These are phyloP conservation scores for Tenualosa ilisha DNA, from an alignment of 2,797 vertebrate genomes.

Conservation along the genomic window DNA sequence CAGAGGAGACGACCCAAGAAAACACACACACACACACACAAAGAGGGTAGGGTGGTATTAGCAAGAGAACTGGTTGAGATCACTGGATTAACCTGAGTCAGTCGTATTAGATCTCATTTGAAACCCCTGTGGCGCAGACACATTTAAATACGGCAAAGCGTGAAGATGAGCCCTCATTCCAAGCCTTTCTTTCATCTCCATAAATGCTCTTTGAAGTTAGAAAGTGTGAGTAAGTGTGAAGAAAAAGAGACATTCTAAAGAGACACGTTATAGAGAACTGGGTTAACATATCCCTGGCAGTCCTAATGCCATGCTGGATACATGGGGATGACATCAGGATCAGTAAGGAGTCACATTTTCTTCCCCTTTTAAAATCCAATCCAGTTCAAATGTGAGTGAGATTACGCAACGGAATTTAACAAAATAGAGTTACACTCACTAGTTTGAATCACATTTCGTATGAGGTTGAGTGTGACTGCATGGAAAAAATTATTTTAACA, in stretches of 20 bases:
- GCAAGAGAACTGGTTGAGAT: constrained; percentile 50
- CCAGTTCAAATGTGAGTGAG: neutral
- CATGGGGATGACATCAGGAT: neutral
- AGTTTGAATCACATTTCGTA: no score
- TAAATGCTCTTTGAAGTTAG: constrained; percentile 10
- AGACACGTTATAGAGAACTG: neutral
- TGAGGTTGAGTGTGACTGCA: no score
- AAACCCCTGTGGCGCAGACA: constrained; percentile 21
- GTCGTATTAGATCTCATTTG: constrained; percentile 38
- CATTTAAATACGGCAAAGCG: constrained; percentile 31
- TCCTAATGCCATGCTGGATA: neutral
- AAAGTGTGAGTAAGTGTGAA: neutral
- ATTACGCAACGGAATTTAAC: neutral
- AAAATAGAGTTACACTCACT: neutral
- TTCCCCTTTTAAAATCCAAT: neutral
- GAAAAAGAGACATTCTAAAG: neutral
- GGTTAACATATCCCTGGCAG: neutral
- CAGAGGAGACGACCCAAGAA: constrained; percentile 19
- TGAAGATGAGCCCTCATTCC: constrained; percentile 17
- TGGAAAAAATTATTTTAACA: no score
- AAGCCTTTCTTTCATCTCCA: neutral
- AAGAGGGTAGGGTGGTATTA: constrained; percentile 29
- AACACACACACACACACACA: constrained; percentile 10
- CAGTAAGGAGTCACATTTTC: neutral
- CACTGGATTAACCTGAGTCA: constrained; percentile 49